Evolutionary conservation across 1,140 invertebrate species (phyloP), one percentile per base, ranked within the genome.

Genomic region (Neodiprion pinetum): DNA sequence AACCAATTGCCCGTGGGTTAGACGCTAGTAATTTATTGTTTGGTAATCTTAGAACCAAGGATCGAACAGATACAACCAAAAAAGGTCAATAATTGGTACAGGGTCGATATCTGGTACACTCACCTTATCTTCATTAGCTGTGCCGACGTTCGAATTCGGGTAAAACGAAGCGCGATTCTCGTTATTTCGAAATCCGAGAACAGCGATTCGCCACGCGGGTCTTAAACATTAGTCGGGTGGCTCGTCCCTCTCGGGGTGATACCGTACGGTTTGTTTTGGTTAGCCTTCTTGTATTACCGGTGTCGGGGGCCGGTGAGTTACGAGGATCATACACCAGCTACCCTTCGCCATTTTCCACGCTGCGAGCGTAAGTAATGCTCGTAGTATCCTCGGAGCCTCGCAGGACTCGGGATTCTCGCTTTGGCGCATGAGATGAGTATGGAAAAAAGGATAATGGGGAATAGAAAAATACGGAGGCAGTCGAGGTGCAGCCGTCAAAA

Each of bases 221-320:
- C 53, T 61, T 61, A 12, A 40, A n/a, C n/a, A 61, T 61, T 61
- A 61, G 53, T 61, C 53, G 11, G 53, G n/a, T 12, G 53, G 53
- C 53, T 61, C 53, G 53, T 61, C 53, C 9, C 9, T 61, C 53
- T 17, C 53, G 53, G n/a, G 5, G 53, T 14, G 53, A 61, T 61
- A 61, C n/a, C 53, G 28, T 61, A 61, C 53, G 53, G 53, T 61
- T 61, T 61, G 53, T 61, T 61, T 61, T 61, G 53, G 53, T 61
- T 61, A 61, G 53, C 53, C 53, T 61, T 17, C 53, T 61, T 61
- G 53, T 61, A 61, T 61, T 61, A 61, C 53, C 53, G n/a, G 53
- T 61, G 53, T 61, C 53, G 5, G 53, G 53, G n/a, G 9, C 53
- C n/a, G 11, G 53, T 61, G 53, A 61, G 53, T 61, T 61, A 61